Percentiles rank a stretch among this genome's conserved stretches.
These are phyloP conservation scores for Drosophila kanapiae DNA, from an alignment of 1,140 invertebrate genomes.

Conservation along the genomic window DNA sequence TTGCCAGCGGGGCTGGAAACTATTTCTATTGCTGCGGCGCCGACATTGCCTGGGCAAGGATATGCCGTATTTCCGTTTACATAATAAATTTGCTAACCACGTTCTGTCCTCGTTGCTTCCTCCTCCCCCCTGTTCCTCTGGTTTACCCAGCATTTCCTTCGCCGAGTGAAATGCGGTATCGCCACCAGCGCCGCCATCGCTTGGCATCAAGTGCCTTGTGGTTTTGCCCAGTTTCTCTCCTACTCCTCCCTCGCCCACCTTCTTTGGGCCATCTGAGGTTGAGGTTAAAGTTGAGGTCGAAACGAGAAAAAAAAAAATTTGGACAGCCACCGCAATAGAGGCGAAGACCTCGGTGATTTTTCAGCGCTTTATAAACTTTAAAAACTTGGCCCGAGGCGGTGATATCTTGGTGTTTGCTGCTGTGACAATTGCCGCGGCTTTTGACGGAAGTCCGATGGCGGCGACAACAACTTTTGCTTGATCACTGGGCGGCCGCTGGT, in stretches of 20 bases:
- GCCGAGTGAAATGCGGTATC: conserved; percentile 53
- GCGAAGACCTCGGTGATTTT: conserved; percentile 17
- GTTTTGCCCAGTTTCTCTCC: conserved; percentile 26
- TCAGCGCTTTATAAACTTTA: conserved; percentile 52
- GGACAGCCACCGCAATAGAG: conserved; percentile 26
- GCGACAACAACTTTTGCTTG: conserved; percentile 75
- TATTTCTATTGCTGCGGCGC: conserved; percentile 83
- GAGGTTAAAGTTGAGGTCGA: conserved; percentile 47
- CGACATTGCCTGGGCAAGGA: conserved; percentile 70
- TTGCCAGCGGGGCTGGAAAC: conserved; percentile 65
- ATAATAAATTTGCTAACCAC: conserved; percentile 85
- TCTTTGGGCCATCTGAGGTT: conserved; percentile 35
- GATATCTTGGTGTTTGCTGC: conserved; percentile 3
- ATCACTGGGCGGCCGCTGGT: conserved; percentile 70
- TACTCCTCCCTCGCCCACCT: not conserved
- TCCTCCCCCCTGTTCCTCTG: not conserved
- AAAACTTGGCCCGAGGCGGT: conserved; percentile 2
- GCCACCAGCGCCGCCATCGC: conserved; percentile 63
- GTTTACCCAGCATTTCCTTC: conserved; percentile 27
- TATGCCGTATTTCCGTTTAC: conserved; percentile 85
- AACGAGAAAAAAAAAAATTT: conserved; percentile 8
- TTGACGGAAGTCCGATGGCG: conserved; percentile 73
- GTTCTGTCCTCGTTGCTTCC: conserved; percentile 74
- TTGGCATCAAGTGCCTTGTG: conserved; percentile 79
- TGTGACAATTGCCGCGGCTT: conserved; percentile 43